Base-by-base conservation (phyloP, 2,888 invertebrate genomes). In the Drosophila greeni region DNA sequence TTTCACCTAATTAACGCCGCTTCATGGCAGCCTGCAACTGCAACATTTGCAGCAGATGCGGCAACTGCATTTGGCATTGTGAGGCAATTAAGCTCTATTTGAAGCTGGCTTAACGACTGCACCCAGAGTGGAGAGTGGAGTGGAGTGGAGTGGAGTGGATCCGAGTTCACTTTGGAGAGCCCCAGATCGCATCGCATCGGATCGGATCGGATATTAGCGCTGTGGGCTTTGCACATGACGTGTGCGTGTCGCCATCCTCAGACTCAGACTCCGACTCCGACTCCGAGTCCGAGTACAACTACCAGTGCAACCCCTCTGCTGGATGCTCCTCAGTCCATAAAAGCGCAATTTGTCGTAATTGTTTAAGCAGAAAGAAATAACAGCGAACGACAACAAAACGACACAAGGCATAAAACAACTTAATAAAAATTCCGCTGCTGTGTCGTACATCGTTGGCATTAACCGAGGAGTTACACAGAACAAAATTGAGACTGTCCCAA, bases 331-430 rank as follows among this genome's bases (percentile, higher is more conserved):
- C 59, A 76, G 79, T 79, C 85, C 75, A 85, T 85, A 85, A 85
- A 85, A 76, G 82, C 75, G 81, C 85, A 85, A 85, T 85, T 85
- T 85, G 85, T 85, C 85, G 85, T 85, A 85, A 85, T 85, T 85
- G 85, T 84, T 85, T 85, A 85, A 81, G 85, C 82, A 82, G 85
- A 85, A 85, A 79, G 76, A 79, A 79, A 71, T 72, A 75, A 78
- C 75, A 73, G 71, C 71, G 72, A 78, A 72, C 69, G 59, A 67
- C 72, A 64, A 60, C 65, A 34, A 57, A 56, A 68, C 71, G 66
- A 73, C 72, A 70, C 64, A 77, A 75, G 72, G 77, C 68, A 82
- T 77, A 81, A 75, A 85, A 85, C 85, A 83, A 85, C 85, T 85
- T 84, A 85, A 85, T 85, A 85, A 85, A 85, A 85, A 85, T 85